Evolutionary conservation across 1,140 invertebrate species (phyloP).

Genomic region (Myzus persicae): DNA sequence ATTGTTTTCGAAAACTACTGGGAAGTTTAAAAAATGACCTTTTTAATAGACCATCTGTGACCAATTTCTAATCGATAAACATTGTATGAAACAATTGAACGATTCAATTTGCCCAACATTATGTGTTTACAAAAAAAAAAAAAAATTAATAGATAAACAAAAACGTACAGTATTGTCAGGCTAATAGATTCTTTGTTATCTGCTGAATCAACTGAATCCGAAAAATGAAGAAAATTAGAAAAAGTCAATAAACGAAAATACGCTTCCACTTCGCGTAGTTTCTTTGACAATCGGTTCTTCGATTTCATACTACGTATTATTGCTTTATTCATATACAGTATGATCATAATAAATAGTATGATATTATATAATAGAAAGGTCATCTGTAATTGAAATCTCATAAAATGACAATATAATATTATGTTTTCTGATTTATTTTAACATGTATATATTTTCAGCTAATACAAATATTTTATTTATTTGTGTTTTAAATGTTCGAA

Average conservation of each 20-base stretch:
- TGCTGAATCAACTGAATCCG: not conserved
- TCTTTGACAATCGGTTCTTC: not conserved
- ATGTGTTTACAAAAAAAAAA: not conserved
- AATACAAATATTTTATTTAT: conserved; percentile 20
- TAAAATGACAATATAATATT: not conserved
- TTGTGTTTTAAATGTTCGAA: not conserved
- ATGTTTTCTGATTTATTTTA: not conserved
- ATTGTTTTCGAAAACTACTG: not conserved
- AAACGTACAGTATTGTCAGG: not conserved
- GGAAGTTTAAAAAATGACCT: not conserved
- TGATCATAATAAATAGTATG: too few relatives aligned
- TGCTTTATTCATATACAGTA: not conserved
- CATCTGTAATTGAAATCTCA: not conserved
- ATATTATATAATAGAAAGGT: not conserved
- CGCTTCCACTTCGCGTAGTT: not conserved
- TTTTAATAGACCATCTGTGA: not conserved
- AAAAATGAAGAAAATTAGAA: not conserved
- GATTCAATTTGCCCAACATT: not conserved
- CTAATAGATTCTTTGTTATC: not conserved
- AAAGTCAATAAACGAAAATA: not conserved
- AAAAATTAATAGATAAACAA: not conserved
- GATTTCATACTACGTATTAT: not conserved
- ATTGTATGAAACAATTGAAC: not conserved
- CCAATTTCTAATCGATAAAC: not conserved
- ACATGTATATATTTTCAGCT: not conserved